These are phyloP conservation scores for Diadophis punctatus DNA, from an alignment of 2,113 vertebrate species.

Conservation along the genomic window DNA sequence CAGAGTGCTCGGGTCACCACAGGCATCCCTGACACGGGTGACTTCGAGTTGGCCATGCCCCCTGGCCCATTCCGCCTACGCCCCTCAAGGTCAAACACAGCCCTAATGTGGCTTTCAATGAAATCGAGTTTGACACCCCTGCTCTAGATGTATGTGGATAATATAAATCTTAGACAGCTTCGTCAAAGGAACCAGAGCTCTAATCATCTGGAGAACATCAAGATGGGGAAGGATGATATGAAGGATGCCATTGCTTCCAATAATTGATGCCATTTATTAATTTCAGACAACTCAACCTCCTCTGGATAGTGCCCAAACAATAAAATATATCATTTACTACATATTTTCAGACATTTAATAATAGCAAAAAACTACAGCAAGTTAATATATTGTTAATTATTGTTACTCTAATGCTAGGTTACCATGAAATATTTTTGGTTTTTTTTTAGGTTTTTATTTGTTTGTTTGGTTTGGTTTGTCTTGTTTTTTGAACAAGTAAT, in stretches of 20 bases:
- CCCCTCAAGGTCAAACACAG: too few relatives aligned
- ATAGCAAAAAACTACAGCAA: background rate
- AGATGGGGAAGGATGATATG: background rate
- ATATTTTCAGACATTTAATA: background rate
- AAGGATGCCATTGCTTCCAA: background rate
- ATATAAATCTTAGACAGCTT: background rate
- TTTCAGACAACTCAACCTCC: background rate
- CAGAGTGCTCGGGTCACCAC: too few relatives aligned
- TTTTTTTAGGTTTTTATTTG: background rate
- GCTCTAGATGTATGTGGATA: background rate
- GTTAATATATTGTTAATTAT: background rate
- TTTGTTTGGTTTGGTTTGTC: background rate
- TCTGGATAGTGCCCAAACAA: background rate
- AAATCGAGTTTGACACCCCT: too few relatives aligned
- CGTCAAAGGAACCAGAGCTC: background rate
- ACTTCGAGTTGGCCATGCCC: too few relatives aligned
- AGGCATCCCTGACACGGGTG: too few relatives aligned
- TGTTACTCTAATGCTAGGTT: background rate
- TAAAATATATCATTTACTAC: background rate
- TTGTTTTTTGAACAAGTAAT: background rate
- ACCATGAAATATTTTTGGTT: background rate
- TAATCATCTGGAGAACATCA: background rate
- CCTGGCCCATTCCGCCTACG: too few relatives aligned
- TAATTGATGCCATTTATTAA: background rate
- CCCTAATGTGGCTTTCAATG: too few relatives aligned